Percentiles rank a stretch among this genome's conserved stretches.
phyloP scores from a whole-genome alignment of 1,140 invertebrate genomes.

The Brachionus paranguensis region DNA sequence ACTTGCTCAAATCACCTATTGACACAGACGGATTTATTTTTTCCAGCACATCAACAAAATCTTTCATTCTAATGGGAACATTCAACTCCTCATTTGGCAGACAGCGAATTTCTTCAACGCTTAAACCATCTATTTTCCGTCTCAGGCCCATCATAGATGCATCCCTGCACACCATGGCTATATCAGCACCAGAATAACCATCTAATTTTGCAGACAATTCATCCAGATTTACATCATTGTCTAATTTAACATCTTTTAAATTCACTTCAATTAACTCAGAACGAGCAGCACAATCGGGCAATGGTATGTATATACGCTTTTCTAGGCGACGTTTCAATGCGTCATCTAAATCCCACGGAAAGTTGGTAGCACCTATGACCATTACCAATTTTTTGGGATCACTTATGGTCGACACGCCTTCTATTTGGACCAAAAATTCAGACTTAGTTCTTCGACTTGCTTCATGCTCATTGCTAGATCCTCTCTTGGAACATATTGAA shows the following conservation, averaged over 20 bases:
- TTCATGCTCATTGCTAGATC: slow-evolving; percentile 94
- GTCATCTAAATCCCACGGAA: slow-evolving; percentile 99
- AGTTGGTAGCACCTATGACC: slow-evolving; percentile 97
- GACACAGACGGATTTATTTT: slow-evolving; percentile 96
- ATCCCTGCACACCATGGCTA: slow-evolving; percentile 96
- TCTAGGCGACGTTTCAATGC: slow-evolving; percentile 88
- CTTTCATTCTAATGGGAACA: slow-evolving; percentile 79
- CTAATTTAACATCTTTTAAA: slow-evolving; percentile 67
- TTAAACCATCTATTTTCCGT: slow-evolving; percentile 82
- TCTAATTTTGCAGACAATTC: slow-evolving; percentile 76
- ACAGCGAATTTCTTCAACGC: slow-evolving; percentile 83
- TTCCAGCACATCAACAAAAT: slow-evolving; percentile 82
- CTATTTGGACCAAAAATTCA: slow-evolving; percentile 97
- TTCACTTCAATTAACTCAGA: slow-evolving; percentile 85
- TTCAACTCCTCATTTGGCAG: slow-evolving; percentile 82
- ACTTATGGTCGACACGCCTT: slow-evolving; percentile 62
- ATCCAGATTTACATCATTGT: slow-evolving; percentile 72
- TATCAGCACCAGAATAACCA: slow-evolving; percentile 97
- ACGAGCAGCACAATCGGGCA: slow-evolving; percentile 87
- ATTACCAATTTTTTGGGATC: slow-evolving; percentile 75
- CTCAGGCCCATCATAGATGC: slow-evolving; percentile 99
- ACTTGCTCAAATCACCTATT: slow-evolving; percentile 86
- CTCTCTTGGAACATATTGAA: slow-evolving; percentile 87
- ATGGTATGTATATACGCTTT: slow-evolving; percentile 97
- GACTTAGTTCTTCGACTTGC: slow-evolving; percentile 93